Percentiles rank a stretch among this genome's conserved stretches.
Evolutionary conservation across 2,113 vertebrate species (phyloP).

Genomic region (Ceyx melanurus): DNA sequence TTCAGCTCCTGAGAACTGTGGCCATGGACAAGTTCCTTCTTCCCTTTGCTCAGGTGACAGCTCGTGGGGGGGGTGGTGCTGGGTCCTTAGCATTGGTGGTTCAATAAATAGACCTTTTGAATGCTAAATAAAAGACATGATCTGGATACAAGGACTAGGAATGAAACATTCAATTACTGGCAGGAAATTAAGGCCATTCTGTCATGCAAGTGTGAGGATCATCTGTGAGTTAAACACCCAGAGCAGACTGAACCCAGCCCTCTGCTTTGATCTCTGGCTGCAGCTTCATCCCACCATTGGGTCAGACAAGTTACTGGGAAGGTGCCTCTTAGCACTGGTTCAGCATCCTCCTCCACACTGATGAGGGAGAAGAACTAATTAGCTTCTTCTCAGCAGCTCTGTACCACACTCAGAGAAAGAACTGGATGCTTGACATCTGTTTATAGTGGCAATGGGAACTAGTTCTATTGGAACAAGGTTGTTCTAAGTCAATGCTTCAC

Average conservation of each 20-base stretch:
- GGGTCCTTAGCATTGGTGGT: not conserved
- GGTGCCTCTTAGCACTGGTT: not conserved
- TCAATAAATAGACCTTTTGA: not conserved
- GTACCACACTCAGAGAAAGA: not conserved
- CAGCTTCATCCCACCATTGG: accelerated
- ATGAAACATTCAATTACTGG: not conserved
- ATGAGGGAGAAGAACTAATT: not conserved
- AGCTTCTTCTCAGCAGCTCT: not conserved
- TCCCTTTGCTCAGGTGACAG: not conserved
- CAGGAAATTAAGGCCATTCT: constrained; percentile 40
- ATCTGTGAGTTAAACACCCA: constrained; percentile 32
- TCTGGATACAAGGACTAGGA: not conserved
- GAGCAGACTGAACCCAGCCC: not conserved
- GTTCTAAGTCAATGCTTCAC: not conserved
- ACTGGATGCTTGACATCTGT: not conserved
- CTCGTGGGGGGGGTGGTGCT: not conserved
- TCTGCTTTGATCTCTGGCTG: not conserved
- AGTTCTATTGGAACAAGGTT: not conserved
- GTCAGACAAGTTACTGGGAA: not conserved
- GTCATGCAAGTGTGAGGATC: constrained; percentile 40
- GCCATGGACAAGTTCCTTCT: not conserved
- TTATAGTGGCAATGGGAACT: not conserved
- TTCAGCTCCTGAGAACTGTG: not conserved
- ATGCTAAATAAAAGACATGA: not conserved
- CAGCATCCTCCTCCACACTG: not conserved